Evolutionary conservation across 1,140 invertebrate genomes (phyloP).

Genomic region (Drosophila insularis): DNA sequence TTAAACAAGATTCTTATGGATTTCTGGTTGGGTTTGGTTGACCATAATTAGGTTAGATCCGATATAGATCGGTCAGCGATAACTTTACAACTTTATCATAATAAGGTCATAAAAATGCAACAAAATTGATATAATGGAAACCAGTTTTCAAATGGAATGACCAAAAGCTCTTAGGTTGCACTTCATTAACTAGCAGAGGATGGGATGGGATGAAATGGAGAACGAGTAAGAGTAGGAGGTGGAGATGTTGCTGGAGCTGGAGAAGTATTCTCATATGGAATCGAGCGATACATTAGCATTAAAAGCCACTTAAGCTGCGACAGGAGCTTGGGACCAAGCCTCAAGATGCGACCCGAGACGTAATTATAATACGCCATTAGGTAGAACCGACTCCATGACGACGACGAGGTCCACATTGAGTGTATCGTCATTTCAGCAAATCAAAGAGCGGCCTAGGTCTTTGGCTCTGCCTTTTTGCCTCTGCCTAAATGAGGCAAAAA

Average conservation of each 20-base stretch:
- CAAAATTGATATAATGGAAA: slow-evolving; percentile 43
- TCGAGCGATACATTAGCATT: slow-evolving; percentile 72
- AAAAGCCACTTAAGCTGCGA: slow-evolving; percentile 75
- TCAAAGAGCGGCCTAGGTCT: slow-evolving; percentile 58
- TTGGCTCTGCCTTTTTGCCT: neutral
- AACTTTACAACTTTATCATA: slow-evolving; percentile 78
- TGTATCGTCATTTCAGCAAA: slow-evolving; percentile 49
- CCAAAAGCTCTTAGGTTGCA: slow-evolving; percentile 45
- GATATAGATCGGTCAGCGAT: slow-evolving; percentile 28
- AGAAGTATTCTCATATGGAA: slow-evolving; percentile 26
- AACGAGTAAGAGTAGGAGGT: neutral
- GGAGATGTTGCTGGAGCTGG: neutral
- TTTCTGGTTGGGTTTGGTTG: neutral
- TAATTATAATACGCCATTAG: slow-evolving; percentile 80
- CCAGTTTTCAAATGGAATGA: slow-evolving; percentile 27
- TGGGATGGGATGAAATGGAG: neutral
- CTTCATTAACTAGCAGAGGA: slow-evolving; percentile 48
- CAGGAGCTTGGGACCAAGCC: slow-evolving; percentile 33
- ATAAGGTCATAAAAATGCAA: slow-evolving; percentile 56
- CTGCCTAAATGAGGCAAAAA: slow-evolving; percentile 78
- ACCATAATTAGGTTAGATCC: slow-evolving; percentile 14
- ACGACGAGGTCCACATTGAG: neutral
- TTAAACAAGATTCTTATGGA: slow-evolving; percentile 32
- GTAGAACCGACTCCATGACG: slow-evolving; percentile 23
- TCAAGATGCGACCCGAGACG: slow-evolving; percentile 6